Evolutionary conservation across 2,113 vertebrate genomes (phyloP), one percentile per base, ranked within the genome.

Genomic region (Strix aluco): DNA sequence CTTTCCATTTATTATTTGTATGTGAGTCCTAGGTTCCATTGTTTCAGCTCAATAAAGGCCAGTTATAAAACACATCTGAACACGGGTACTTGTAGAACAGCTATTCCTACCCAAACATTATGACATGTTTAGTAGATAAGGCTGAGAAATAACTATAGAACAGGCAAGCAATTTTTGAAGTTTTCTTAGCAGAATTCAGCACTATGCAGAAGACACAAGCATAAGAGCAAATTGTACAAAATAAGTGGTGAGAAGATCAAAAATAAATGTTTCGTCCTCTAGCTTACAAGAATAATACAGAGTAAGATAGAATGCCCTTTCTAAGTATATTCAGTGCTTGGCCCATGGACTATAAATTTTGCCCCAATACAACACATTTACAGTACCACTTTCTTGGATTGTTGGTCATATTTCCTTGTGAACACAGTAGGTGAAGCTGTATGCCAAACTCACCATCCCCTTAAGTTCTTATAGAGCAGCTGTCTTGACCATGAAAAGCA

Each of bases 391-490:
- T 78, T 84, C 69, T 79, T 30, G 23, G 87, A 34, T 4, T 36
- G 16, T 25, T 59, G 36, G 38, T 69, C 22, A 7, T 40, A 58
- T 29, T 62, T 84, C 70, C 15, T 52, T 71, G 42, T 79, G n/a
- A 55, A 63, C 49, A 46, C 0, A 0, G 14, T 29, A 10, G 6
- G 10, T 58, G 34, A 88, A 65, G 15, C 21, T 69, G 16, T 49
- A 75, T 75, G 30, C 44, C 30, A 5, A 4, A 42, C 9, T 69
- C 57, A 75, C 5, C 14, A 57, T 40, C 19, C 44, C 13, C 19
- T 69, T 32, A 72, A 85, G 34, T 36, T 82, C 10, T 13, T 27
- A 6, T 4, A 63, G 5, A 81, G 14, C 14, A 72, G 9, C 25
- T 30, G 11, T 42, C 38, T 57, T 72, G 44, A 36, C 34, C 30